Evolutionary conservation across 1,140 invertebrate species (phyloP).

Genomic region (Apis cerana): DNA sequence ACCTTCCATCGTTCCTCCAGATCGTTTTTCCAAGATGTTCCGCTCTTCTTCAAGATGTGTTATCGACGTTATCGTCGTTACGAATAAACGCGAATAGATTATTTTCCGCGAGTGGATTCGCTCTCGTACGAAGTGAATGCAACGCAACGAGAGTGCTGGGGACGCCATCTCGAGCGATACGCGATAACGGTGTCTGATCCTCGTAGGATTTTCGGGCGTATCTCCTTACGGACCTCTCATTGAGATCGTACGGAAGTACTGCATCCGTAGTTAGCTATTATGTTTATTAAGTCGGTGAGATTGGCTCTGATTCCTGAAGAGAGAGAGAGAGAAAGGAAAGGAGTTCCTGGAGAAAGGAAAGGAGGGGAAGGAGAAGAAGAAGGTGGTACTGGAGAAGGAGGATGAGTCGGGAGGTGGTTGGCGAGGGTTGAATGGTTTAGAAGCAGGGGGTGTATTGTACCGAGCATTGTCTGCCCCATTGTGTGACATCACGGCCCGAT

Average conservation of each 20-base stretch:
- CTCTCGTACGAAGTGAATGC: neutral
- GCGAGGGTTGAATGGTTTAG: slow-evolving; percentile 66
- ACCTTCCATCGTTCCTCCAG: no score
- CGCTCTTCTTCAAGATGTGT: neutral
- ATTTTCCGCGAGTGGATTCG: neutral
- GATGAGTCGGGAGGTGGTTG: slow-evolving; percentile 38
- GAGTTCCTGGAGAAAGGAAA: slow-evolving; percentile 15
- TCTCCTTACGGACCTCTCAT: slow-evolving; percentile 73
- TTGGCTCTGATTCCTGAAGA: slow-evolving; percentile 48
- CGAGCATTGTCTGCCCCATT: slow-evolving; percentile 81
- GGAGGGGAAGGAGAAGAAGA: slow-evolving; percentile 9
- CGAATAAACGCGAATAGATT: no score
- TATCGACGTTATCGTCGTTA: neutral
- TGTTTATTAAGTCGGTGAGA: slow-evolving; percentile 80
- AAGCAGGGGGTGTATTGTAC: slow-evolving; percentile 79
- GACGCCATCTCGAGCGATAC: slow-evolving; percentile 31
- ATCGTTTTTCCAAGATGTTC: neutral
- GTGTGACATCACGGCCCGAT: slow-evolving; percentile 81
- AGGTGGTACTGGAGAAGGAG: slow-evolving; percentile 9
- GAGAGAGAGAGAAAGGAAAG: slow-evolving; percentile 41
- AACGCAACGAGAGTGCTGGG: slow-evolving; percentile 11
- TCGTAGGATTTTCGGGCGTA: slow-evolving; percentile 76
- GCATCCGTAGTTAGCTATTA: slow-evolving; percentile 76
- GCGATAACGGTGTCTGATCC: slow-evolving; percentile 27
- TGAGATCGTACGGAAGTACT: slow-evolving; percentile 73